Evolutionary conservation across 1,140 invertebrate species (phyloP).

Genomic region (Plodia interpunctella): DNA sequence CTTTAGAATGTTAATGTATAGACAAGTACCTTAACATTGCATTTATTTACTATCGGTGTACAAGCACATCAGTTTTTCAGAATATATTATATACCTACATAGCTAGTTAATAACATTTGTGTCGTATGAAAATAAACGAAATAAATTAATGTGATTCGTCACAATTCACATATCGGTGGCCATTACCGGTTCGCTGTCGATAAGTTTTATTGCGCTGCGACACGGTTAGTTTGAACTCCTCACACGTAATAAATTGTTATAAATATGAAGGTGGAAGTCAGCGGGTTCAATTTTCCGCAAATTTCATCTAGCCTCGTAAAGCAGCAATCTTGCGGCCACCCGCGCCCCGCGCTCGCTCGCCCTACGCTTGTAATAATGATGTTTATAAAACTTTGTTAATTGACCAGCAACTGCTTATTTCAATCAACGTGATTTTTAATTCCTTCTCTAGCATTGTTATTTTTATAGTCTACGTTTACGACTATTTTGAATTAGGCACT

Average conservation of each 20-base stretch:
- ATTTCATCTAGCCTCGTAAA: conserved; percentile 52
- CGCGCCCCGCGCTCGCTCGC: neutral
- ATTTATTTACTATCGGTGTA: no score
- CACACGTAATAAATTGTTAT: conserved; percentile 70
- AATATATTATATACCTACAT: no score
- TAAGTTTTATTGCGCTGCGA: conserved; percentile 61
- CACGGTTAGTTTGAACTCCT: conserved; percentile 66
- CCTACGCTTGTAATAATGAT: conserved; percentile 22
- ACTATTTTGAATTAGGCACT: conserved; percentile 2
- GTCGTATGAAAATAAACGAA: conserved; percentile 34
- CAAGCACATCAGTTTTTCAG: no score
- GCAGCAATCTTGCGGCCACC: conserved; percentile 20
- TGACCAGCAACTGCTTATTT: conserved; percentile 25
- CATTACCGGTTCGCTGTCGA: conserved; percentile 54
- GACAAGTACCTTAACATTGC: no score
- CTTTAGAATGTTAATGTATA: no score
- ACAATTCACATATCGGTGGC: conserved; percentile 44
- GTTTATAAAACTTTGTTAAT: conserved; percentile 39
- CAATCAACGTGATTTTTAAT: conserved; percentile 7
- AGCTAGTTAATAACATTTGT: no score
- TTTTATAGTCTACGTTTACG: conserved; percentile 1
- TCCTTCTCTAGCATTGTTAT: conserved; percentile 4
- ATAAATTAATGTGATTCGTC: conserved; percentile 57
- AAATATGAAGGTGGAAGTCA: conserved; percentile 50
- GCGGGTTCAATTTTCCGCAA: conserved; percentile 70